Evolutionary conservation across 2,888 invertebrate genomes (phyloP).

Genomic region (Taphrorychus bicolor): DNA sequence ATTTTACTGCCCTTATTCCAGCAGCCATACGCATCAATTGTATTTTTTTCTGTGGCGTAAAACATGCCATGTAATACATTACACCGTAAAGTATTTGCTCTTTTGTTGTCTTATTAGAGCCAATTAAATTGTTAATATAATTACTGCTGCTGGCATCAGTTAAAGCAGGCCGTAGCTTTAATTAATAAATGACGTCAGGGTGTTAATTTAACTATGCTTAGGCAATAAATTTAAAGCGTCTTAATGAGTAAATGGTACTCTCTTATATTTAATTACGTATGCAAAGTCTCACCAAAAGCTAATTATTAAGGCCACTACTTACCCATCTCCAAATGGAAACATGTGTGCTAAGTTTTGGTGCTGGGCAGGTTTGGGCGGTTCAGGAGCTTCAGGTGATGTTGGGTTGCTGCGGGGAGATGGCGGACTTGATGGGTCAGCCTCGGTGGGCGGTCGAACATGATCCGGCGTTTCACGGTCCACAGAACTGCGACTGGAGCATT

Average conservation of each 20-base stretch:
- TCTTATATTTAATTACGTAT: neutral
- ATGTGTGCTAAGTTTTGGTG: conserved; percentile 72
- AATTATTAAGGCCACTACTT: no score
- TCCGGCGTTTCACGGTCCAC: conserved; percentile 50
- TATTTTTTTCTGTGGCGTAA: neutral
- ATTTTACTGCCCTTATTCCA: no score
- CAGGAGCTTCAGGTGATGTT: conserved; percentile 66
- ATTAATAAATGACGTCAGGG: conserved; percentile 47
- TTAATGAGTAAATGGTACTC: neutral
- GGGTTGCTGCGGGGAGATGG: conserved; percentile 63
- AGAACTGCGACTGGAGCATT: conserved; percentile 57
- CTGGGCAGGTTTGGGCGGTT: conserved; percentile 64
- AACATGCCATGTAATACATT: neutral
- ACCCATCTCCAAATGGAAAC: conserved; percentile 70
- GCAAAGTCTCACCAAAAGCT: no score
- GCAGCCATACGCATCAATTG: no score
- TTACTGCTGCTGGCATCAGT: conserved; percentile 44
- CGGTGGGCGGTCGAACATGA: conserved; percentile 46
- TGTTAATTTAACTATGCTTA: conserved; percentile 41
- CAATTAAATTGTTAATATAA: conserved; percentile 48
- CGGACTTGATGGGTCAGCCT: conserved; percentile 54
- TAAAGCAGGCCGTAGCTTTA: conserved; percentile 37
- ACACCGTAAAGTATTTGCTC: neutral
- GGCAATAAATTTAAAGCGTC: conserved; percentile 7
- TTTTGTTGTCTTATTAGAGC: conserved; percentile 42